These are phyloP conservation scores for Andrena minutula DNA, from an alignment of 2,888 invertebrate species.

Conservation along the genomic window DNA sequence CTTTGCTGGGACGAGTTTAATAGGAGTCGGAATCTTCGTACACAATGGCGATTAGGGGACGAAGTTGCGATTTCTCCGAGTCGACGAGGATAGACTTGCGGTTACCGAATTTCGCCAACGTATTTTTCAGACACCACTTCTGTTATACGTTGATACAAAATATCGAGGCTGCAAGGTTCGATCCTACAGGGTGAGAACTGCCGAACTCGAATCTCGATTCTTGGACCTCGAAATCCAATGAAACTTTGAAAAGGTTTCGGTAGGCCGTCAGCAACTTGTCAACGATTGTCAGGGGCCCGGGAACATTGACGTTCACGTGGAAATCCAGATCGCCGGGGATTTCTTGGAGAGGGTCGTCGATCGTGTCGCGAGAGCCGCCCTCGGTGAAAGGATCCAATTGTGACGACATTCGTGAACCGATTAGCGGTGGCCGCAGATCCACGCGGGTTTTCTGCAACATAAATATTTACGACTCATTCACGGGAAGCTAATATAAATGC, in stretches of 20 bases:
- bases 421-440: slow-evolving; percentile 80
- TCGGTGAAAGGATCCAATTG: slow-evolving; percentile 74
- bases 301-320: not conserved
- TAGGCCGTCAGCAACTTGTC: not conserved
- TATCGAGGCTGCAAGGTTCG: not conserved
- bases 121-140: too few relatives aligned
- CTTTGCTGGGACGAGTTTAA: slow-evolving; percentile 24
- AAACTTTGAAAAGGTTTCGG: not conserved
- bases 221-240: not conserved
- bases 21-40: slow-evolving; percentile 25
- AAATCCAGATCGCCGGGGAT: slow-evolving; percentile 9
- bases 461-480: slow-evolving; percentile 85
- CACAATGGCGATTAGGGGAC: slow-evolving; percentile 45
- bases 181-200: not conserved
- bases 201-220: not conserved
- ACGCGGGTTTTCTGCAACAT: slow-evolving; percentile 77
- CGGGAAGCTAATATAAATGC: slow-evolving; percentile 84
- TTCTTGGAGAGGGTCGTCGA: slow-evolving; percentile 8
- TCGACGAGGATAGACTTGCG: not conserved
- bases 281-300: not conserved
- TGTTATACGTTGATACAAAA: too few relatives aligned
- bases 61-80: slow-evolving; percentile 30
- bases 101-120: not conserved
- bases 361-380: slow-evolving; percentile 21
- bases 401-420: slow-evolving; percentile 82